Conservation (phyloP, 2,888 invertebrate species). For the Campopleginae sp. region DNA sequence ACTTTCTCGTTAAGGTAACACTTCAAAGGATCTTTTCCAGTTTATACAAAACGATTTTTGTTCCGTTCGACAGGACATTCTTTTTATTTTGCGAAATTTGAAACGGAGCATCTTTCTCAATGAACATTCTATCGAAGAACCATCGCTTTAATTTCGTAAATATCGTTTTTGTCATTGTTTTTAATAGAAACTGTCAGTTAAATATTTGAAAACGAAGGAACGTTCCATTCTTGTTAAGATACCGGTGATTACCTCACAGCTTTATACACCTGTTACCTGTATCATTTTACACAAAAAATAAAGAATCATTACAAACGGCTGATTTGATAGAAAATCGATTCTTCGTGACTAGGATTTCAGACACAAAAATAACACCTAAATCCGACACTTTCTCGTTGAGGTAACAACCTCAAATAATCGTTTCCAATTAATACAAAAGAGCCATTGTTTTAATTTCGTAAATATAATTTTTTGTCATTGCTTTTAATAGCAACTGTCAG, state of each 20-base stretch:
- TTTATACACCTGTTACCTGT: slow-evolving; percentile 17
- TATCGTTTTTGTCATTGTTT: no score
- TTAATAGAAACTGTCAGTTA: no score
- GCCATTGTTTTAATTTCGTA: not conserved
- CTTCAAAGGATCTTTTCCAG: not conserved
- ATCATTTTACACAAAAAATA: slow-evolving; percentile 6
- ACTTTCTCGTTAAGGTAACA: not conserved
- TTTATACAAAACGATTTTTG: not conserved
- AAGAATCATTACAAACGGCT: not conserved
- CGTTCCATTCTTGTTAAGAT: no score
- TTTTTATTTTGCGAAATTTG: no score
- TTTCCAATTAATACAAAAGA: not conserved
- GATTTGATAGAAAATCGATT: not conserved
- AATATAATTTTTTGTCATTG: not conserved
- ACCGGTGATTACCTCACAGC: slow-evolving; percentile 15
- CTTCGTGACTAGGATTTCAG: not conserved
- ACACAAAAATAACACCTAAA: not conserved
- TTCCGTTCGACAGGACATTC: no score
- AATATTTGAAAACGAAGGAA: no score
- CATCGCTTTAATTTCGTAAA: no score
- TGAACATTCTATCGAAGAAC: no score
- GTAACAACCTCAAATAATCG: not conserved
- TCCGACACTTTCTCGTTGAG: not conserved
- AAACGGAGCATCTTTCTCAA: no score
- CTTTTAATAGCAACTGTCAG: not conserved